A percentile compares a stretch with the other conserved stretches of the same genome.
phyloP scores from a whole-genome alignment of 2,113 vertebrate species.

The Neolamprologus tretocephalus region DNA sequence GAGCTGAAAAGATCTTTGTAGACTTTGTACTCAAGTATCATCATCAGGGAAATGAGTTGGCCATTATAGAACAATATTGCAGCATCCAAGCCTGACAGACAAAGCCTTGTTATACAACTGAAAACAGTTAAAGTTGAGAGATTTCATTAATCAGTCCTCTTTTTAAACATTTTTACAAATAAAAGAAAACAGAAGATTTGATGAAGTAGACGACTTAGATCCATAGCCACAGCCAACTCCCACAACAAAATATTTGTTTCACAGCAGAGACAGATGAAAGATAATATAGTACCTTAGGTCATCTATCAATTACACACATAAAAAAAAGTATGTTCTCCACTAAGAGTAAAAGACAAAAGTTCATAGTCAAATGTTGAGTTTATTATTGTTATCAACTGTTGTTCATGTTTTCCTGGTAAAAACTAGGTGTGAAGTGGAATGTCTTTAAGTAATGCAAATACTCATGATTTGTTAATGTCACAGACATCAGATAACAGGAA shows the following conservation, averaged over 20 bases:
- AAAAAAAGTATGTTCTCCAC: neutral
- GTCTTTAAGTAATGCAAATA: neutral
- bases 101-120: neutral
- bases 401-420: neutral
- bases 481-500: neutral
- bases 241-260: neutral
- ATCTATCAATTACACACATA: neutral
- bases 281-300: neutral
- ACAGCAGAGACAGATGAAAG: neutral
- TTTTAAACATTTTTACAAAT: neutral
- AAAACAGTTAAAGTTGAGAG: neutral
- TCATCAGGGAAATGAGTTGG: neutral
- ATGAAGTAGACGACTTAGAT: accelerated
- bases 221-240: neutral
- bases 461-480: accelerated
- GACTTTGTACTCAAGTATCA: neutral
- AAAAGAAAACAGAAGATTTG: neutral
- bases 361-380: neutral
- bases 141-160: neutral
- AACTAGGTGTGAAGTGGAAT: neutral
- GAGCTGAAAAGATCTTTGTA: neutral
- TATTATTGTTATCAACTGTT: neutral
- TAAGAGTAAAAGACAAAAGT: accelerated
- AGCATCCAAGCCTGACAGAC: neutral
- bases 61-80: neutral